Percentiles rank a stretch among this genome's conserved stretches.
Conservation (phyloP, 2,113 vertebrate genomes). For the Carettochelys insculpta region DNA sequence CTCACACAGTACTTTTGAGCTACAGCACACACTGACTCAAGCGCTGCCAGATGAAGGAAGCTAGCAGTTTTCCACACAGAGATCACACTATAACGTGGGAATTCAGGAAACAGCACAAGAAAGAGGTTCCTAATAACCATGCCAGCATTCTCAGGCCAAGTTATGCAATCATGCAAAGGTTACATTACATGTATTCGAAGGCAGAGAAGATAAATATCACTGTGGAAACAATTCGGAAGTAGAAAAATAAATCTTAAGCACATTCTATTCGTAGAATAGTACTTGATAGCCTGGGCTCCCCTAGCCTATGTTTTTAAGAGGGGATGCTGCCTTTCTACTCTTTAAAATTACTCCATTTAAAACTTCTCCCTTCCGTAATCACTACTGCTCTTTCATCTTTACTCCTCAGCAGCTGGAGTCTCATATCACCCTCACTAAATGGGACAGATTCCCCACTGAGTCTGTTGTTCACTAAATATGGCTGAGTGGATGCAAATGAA, state of each 20-base stretch:
- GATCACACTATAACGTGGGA: conserved; percentile 70
- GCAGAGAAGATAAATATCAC: conserved; percentile 6
- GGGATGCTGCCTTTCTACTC: conserved; percentile 57
- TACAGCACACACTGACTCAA: conserved; percentile 5
- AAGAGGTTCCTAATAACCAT: conserved; percentile 49
- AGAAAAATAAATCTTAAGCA: conserved; percentile 9
- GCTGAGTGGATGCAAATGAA: background rate
- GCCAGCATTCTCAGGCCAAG: conserved; percentile 33
- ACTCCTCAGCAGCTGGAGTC: conserved; percentile 63
- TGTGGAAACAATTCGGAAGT: background rate
- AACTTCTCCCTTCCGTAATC: conserved; percentile 61
- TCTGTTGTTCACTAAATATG: background rate
- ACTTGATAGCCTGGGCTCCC: conserved; percentile 20
- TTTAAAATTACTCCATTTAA: conserved; percentile 64
- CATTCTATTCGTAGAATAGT: background rate
- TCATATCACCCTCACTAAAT: conserved; percentile 20
- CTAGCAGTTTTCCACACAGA: conserved; percentile 63
- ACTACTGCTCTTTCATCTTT: conserved; percentile 33
- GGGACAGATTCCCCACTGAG: background rate
- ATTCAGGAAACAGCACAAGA: conserved; percentile 72
- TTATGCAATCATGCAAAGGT: conserved; percentile 65
- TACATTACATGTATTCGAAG: conserved; percentile 35
- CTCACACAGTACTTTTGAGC: conserved; percentile 19
- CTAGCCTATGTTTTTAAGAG: conserved; percentile 57
- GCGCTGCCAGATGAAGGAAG: conserved; percentile 60